Evolutionary conservation across 2,888 invertebrate genomes (phyloP).

Genomic region (Polia nebulosa): DNA sequence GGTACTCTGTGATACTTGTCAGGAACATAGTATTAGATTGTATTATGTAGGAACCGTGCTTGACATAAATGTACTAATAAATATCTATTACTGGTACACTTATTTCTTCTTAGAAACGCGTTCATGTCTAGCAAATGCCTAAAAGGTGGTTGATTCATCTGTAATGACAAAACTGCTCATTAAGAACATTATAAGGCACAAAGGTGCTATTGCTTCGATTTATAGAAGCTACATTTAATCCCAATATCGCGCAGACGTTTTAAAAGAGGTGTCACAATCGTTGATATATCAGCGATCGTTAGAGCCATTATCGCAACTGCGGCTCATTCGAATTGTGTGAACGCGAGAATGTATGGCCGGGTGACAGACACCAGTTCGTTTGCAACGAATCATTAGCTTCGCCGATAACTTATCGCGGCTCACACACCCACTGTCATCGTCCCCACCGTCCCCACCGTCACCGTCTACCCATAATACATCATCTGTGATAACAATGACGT

Average conservation of each 20-base stretch:
- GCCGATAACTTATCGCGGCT: slow-evolving; percentile 73
- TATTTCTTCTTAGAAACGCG: neutral
- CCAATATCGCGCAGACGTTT: slow-evolving; percentile 22
- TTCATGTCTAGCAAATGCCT: neutral
- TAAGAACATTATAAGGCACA: neutral
- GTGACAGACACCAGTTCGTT: slow-evolving; percentile 72
- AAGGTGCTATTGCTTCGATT: neutral
- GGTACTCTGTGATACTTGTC: slow-evolving; percentile 6
- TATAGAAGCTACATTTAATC: slow-evolving; percentile 23
- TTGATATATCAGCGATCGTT: slow-evolving; percentile 49
- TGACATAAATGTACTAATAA: slow-evolving; percentile 8
- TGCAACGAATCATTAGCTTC: slow-evolving; percentile 75
- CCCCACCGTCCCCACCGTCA: too few species aligned
- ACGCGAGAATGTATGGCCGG: slow-evolving; percentile 62
- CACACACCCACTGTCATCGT: slow-evolving; percentile 67
- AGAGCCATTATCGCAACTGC: slow-evolving; percentile 47
- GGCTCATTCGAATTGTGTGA: slow-evolving; percentile 56
- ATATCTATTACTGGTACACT: neutral
- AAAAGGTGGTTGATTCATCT: neutral
- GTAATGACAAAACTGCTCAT: neutral
- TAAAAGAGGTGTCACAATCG: slow-evolving; percentile 36
- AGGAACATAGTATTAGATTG: slow-evolving; percentile 15
- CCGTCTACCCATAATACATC: slow-evolving; percentile 75
- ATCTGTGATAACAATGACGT: slow-evolving; percentile 78
- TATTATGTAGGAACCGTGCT: slow-evolving; percentile 9